Conservation (phyloP, 2,888 invertebrate species). For the Arenicola marina region DNA sequence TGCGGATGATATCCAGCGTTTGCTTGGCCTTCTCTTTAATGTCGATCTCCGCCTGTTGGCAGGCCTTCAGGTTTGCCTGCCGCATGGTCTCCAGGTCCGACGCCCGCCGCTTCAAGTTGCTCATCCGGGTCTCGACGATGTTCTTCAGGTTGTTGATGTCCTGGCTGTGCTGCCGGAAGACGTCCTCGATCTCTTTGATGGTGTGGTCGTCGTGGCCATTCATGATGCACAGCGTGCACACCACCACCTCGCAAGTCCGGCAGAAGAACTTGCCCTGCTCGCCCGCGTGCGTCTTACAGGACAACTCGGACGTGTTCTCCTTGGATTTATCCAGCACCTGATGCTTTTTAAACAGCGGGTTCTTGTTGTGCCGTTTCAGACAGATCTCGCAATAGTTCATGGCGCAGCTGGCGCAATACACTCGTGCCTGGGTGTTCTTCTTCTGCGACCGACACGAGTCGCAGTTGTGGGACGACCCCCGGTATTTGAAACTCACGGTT, state of each 20-base stretch:
- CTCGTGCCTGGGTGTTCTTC: slow-evolving; percentile 22
- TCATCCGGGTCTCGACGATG: slow-evolving; percentile 21
- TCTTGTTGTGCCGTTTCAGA: slow-evolving; percentile 28
- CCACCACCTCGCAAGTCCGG: slow-evolving; percentile 29
- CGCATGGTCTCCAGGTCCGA: slow-evolving; percentile 27
- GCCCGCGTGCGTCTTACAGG: slow-evolving; percentile 29
- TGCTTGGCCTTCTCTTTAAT: slow-evolving; percentile 29
- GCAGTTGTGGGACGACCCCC: slow-evolving; percentile 13
- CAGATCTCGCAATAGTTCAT: slow-evolving; percentile 35
- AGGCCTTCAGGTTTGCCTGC: slow-evolving; percentile 22
- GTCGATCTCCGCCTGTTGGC: slow-evolving; percentile 28
- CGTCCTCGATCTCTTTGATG: slow-evolving; percentile 24
- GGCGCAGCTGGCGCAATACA: slow-evolving; percentile 31
- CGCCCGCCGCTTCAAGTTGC: slow-evolving; percentile 16
- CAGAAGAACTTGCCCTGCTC: slow-evolving; percentile 31
- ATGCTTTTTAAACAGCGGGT: slow-evolving; percentile 33
- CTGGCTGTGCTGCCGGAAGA: slow-evolving; percentile 28
- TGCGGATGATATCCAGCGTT: slow-evolving; percentile 15
- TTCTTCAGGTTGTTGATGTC: slow-evolving; percentile 26
- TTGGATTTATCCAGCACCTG: slow-evolving; percentile 17
- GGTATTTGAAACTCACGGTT: slow-evolving; percentile 23
- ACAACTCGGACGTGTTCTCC: slow-evolving; percentile 18
- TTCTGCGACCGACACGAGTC: slow-evolving; percentile 30
- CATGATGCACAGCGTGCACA: slow-evolving; percentile 38
- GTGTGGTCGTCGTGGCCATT: slow-evolving; percentile 31